A percentile compares a stretch with the other conserved stretches of the same genome.
These are phyloP conservation scores for Bombylius major DNA, from an alignment of 2,888 invertebrate genomes.

Conservation along the genomic window DNA sequence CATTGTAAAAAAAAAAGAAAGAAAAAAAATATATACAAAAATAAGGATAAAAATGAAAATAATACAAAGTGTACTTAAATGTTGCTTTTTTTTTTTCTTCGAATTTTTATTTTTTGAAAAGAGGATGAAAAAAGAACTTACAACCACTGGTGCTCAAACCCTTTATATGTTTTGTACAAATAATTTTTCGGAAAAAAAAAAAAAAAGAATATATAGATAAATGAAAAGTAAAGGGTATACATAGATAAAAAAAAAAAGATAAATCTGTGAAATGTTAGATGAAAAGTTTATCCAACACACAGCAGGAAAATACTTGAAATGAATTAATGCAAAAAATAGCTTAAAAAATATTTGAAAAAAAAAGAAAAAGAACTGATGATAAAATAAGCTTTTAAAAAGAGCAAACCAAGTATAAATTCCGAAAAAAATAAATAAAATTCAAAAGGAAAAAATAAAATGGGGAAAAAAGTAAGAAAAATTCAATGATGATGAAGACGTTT, in stretches of 20 bases:
- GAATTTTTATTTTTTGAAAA: too few species aligned
- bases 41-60: too few species aligned
- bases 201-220: not conserved
- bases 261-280: slow-evolving; percentile 4
- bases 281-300: slow-evolving; percentile 1
- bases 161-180: too few species aligned
- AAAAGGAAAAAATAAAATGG: too few species aligned
- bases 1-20: not conserved
- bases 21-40: not conserved
- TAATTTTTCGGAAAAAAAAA: not conserved
- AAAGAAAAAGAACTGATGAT: not conserved
- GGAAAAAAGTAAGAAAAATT: too few species aligned
- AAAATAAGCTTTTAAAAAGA: too few species aligned
- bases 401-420: not conserved
- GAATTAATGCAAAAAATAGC: not conserved
- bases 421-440: not conserved
- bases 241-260: not conserved
- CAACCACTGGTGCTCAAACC: too few species aligned
- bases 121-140: too few species aligned
- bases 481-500: too few species aligned
- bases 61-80: too few species aligned
- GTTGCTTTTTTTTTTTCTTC: too few species aligned
- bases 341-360: not conserved
- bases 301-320: not conserved
- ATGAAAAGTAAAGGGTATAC: not conserved